Conservation (phyloP, 2,797 vertebrate species). For the Notolabrus celidotus region DNA sequence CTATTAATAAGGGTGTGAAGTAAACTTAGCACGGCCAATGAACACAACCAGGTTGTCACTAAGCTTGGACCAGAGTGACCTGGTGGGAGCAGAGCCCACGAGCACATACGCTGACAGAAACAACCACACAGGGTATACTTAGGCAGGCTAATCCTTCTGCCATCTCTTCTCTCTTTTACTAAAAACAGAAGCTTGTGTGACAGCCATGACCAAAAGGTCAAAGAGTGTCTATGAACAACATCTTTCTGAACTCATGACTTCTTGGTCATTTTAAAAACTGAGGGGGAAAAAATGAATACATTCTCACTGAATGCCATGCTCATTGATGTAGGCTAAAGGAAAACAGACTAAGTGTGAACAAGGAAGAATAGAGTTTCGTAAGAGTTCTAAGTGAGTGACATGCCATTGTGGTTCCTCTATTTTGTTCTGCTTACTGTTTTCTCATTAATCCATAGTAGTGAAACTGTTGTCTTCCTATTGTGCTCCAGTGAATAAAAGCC, state of each 20-base stretch:
- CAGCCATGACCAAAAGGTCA: conserved; percentile 38
- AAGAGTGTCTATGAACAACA: not conserved
- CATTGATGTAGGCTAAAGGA: conserved; percentile 69
- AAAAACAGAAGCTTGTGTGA: conserved; percentile 41
- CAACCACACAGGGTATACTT: conserved; percentile 22
- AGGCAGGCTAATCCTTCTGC: conserved; percentile 1
- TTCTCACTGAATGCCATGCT: conserved; percentile 49
- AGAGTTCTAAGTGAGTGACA: conserved; percentile 81
- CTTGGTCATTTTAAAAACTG: not conserved
- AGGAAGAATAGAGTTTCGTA: conserved; percentile 84
- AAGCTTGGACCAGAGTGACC: conserved; percentile 59
- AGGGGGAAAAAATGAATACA: conserved; percentile 6
- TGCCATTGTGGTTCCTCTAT: conserved; percentile 82
- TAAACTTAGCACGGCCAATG: conserved; percentile 62
- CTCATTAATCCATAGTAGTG: conserved; percentile 82
- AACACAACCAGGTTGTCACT: conserved; percentile 54
- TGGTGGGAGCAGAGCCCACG: conserved; percentile 26
- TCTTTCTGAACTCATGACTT: not conserved
- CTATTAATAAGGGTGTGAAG: conserved; percentile 70
- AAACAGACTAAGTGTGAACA: conserved; percentile 77
- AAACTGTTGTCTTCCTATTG: conserved; percentile 72
- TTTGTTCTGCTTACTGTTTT: conserved; percentile 81
- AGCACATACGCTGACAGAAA: conserved; percentile 11
- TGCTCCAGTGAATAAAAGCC: conserved; percentile 38
- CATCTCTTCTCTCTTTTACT: conserved; percentile 28